Percentiles rank a stretch among this genome's conserved stretches.
Evolutionary conservation across 2,797 vertebrate genomes (phyloP).

Genomic region (Pantherophis alleghaniensis): DNA sequence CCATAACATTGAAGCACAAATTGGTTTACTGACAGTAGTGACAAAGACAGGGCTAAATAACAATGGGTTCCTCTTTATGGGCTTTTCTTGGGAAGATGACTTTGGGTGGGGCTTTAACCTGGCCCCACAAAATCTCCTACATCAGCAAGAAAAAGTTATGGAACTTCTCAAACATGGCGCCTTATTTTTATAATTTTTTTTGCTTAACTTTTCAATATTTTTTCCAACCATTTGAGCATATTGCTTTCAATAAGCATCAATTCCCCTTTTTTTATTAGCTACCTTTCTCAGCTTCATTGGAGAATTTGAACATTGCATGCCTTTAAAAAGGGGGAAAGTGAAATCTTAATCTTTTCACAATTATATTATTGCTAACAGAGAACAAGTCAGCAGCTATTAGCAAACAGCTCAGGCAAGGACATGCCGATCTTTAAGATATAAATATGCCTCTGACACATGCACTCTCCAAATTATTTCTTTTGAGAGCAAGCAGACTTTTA

Average conservation of each 20-base stretch:
- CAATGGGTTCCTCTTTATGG: not conserved
- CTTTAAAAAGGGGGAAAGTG: constrained; percentile 57
- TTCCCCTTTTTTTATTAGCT: constrained; percentile 7
- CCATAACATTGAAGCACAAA: not conserved
- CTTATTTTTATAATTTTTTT: not conserved
- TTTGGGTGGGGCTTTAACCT: not conserved
- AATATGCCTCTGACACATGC: constrained; percentile 55
- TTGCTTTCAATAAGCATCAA: not conserved
- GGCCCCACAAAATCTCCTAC: not conserved
- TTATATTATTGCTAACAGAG: constrained; percentile 51
- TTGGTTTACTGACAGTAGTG: not conserved
- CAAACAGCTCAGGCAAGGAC: constrained; percentile 59
- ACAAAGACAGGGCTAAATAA: not conserved
- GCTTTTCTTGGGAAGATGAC: not conserved
- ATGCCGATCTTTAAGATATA: constrained; percentile 44
- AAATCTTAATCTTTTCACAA: constrained; percentile 45
- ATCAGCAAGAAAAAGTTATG: not conserved
- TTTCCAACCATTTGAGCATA: not conserved
- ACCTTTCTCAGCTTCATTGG: constrained; percentile 41
- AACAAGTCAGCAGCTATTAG: constrained; percentile 42
- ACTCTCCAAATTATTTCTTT: constrained; percentile 40
- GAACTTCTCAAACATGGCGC: not conserved
- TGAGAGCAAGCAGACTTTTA: constrained; percentile 32
- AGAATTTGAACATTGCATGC: constrained; percentile 28
- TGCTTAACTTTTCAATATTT: not conserved